Evolutionary conservation across 2,888 invertebrate species (phyloP).

Genomic region (Cantharis flavilabris): DNA sequence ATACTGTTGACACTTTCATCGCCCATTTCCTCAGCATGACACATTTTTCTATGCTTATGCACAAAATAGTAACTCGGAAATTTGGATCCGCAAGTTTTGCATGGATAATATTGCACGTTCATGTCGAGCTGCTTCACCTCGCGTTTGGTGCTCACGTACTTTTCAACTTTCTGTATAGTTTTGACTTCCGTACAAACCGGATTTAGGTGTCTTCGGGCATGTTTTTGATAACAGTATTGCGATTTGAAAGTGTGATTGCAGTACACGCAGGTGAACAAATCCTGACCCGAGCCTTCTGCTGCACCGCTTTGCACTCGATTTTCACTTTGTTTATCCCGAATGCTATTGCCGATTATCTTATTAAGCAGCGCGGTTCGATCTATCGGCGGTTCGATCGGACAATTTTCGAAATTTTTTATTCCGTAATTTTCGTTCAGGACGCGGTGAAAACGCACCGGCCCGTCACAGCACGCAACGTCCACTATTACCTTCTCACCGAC

Average conservation of each 20-base stretch:
- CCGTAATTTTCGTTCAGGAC: conserved; percentile 84
- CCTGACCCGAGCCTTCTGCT: conserved; percentile 37
- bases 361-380: conserved; percentile 47
- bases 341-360: conserved; percentile 54
- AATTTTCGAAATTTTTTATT: conserved; percentile 35
- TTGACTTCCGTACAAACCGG: conserved; percentile 60
- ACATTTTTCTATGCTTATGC: conserved; percentile 86
- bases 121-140: conserved; percentile 72
- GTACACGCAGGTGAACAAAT: conserved; percentile 71
- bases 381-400: conserved; percentile 22
- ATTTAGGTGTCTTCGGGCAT: conserved; percentile 70
- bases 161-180: conserved; percentile 39
- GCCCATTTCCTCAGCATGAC: conserved; percentile 71
- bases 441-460: conserved; percentile 84
- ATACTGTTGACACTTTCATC: conserved; percentile 44
- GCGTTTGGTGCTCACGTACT: conserved; percentile 52
- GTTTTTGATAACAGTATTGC: conserved; percentile 84
- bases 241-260: conserved; percentile 83
- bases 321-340: conserved; percentile 50
- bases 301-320: conserved; percentile 47
- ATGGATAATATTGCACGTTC: conserved; percentile 89
- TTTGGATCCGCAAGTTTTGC: conserved; percentile 89
- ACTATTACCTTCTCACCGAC: conserved; percentile 65
- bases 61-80: conserved; percentile 94
- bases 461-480: conserved; percentile 91